Conservation (phyloP, 1,140 invertebrate genomes). For the Halictus rubicundus region DNA sequence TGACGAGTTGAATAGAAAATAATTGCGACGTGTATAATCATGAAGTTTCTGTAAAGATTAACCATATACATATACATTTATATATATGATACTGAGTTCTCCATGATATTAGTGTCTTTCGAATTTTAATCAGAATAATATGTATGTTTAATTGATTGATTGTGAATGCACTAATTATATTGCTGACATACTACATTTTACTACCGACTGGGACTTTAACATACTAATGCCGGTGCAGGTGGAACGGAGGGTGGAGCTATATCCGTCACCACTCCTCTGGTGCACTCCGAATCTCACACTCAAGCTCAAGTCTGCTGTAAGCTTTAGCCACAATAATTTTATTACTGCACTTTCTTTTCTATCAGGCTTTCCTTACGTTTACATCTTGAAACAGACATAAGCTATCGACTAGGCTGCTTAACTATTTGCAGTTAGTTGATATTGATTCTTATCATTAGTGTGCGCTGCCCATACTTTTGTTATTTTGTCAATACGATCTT, state of each 20-base stretch:
- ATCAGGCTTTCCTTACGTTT: conserved; percentile 4
- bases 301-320: conserved; percentile 79
- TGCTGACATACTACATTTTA: conserved; percentile 43
- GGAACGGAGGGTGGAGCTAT: conserved; percentile 76
- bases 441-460: not conserved
- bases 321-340: conserved; percentile 75
- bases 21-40: not conserved
- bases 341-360: conserved; percentile 60
- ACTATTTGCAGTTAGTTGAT: conserved; percentile 4
- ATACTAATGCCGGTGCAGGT: conserved; percentile 80
- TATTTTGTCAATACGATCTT: conserved; percentile 11
- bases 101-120: conserved; percentile 3
- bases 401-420: conserved; percentile 23
- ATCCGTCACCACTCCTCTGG: conserved; percentile 75
- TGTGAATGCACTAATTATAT: conserved; percentile 32
- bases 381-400: not conserved
- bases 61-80: conserved; percentile 15
- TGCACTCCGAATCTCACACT: conserved; percentile 73
- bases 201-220: conserved; percentile 72
- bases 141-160: conserved; percentile 25
- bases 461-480: conserved; percentile 1
- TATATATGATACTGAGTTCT: not conserved
- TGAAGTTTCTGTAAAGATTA: conserved; percentile 1
- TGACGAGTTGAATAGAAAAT: not conserved
- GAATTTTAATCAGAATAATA: conserved; percentile 29